Percentiles rank a stretch among this genome's conserved stretches.
phyloP scores from a whole-genome alignment of 2,797 vertebrate species.

The Eulemur mongoz region DNA sequence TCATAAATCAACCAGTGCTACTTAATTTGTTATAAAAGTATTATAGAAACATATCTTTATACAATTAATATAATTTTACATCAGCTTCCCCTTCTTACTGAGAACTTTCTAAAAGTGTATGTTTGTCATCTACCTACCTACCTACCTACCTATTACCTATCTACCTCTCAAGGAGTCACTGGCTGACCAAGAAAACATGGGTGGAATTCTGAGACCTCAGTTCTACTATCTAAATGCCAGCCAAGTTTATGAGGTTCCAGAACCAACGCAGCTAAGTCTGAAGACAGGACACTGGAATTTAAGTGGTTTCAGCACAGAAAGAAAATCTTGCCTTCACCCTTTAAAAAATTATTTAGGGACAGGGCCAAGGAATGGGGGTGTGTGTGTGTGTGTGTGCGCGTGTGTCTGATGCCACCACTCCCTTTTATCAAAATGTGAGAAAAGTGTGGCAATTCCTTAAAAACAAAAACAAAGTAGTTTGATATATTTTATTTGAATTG shows the following conservation, averaged over 20 bases:
- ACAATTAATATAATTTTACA: constrained; percentile 21
- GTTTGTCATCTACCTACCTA: background rate
- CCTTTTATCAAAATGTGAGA: background rate
- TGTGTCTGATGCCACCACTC: rapidly evolving
- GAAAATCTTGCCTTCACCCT: background rate
- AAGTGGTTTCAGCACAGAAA: background rate
- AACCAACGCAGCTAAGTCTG: background rate
- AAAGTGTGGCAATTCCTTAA: background rate
- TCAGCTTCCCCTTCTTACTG: background rate
- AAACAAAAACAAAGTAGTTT: background rate
- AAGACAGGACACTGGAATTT: background rate
- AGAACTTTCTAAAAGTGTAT: background rate
- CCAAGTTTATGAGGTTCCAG: background rate
- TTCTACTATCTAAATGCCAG: background rate
- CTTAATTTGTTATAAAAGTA: constrained; percentile 10
- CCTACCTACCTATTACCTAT: background rate
- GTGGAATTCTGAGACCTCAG: background rate
- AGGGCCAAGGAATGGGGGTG: background rate
- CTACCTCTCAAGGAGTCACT: background rate
- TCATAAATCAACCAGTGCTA: constrained; percentile 11
- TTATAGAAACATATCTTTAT: background rate
- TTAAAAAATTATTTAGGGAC: background rate
- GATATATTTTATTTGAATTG: constrained; percentile 14
- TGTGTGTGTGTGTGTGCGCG: no score
- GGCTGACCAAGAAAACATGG: background rate